Conservation (phyloP, 2,797 vertebrate species). For the Cheirogaleus major region DNA sequence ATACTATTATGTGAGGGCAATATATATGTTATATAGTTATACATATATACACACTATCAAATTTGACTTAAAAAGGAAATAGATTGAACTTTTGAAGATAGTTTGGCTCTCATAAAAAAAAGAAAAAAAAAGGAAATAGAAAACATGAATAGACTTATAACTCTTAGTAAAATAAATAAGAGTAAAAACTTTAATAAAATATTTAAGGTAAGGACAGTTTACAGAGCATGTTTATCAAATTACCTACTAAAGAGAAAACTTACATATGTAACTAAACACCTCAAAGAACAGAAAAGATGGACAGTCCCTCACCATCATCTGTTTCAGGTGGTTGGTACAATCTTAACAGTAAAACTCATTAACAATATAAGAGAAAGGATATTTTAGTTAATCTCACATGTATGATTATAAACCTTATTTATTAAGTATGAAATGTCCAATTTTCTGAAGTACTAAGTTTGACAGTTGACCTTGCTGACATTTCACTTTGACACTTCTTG, state of each 20-base stretch:
- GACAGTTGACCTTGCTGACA: no score
- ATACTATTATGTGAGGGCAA: not conserved
- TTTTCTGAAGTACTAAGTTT: no score
- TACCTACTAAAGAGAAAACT: not conserved
- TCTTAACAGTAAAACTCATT: not conserved
- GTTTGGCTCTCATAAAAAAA: no score
- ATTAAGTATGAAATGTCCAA: no score
- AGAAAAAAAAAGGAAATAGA: not conserved
- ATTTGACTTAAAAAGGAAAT: not conserved
- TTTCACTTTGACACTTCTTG: no score
- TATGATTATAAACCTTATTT: not conserved
- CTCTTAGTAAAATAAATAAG: not conserved
- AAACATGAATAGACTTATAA: not conserved
- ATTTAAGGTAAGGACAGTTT: not conserved
- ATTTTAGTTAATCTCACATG: not conserved
- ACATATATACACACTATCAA: not conserved
- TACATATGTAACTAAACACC: not conserved
- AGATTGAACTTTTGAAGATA: no score
- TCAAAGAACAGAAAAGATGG: not conserved
- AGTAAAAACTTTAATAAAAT: not conserved
- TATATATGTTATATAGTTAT: not conserved
- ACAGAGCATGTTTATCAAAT: not conserved
- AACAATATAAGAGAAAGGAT: not conserved
- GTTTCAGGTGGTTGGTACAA: not conserved
- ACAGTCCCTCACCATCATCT: not conserved